Percentiles rank a stretch among this genome's conserved stretches.
phyloP scores from a whole-genome alignment of 2,797 vertebrate species.

The Brachymystax lenok region DNA sequence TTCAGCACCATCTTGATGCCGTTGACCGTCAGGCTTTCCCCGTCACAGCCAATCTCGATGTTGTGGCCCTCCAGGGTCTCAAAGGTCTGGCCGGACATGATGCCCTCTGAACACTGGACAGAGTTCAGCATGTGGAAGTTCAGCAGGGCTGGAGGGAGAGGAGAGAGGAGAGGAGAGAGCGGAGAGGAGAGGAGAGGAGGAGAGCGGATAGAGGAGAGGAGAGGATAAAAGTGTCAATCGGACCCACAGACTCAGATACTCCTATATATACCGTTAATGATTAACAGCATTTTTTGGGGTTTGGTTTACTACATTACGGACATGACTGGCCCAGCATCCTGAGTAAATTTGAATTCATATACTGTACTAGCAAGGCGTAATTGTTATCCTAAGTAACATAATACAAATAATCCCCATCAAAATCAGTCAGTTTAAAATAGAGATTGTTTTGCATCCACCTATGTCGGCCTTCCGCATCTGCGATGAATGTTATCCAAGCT shows the following conservation, averaged over 20 bases:
- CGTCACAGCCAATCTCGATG: slow-evolving; percentile 92
- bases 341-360: background rate
- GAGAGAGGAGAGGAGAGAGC: no score
- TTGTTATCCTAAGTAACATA: background rate
- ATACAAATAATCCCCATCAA: no score
- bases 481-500: no score
- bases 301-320: background rate
- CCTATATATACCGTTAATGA: no score
- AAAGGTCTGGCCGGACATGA: slow-evolving; percentile 84
- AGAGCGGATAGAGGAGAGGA: no score
- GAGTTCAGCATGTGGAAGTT: slow-evolving; percentile 92
- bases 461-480: no score
- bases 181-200: no score
- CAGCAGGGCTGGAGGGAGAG: slow-evolving; percentile 81
- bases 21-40: slow-evolving; percentile 91
- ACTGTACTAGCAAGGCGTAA: background rate
- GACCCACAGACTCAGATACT: no score
- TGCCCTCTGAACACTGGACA: slow-evolving; percentile 94
- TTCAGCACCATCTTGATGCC: slow-evolving; percentile 92
- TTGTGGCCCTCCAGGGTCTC: slow-evolving; percentile 92
- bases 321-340: background rate
- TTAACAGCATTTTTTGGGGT: no score
- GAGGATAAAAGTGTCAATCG: no score
- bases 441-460: no score
- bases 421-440: no score